phyloP scores from a whole-genome alignment of 2,797 vertebrate species.

The Cynodonichthys magdalenae region DNA sequence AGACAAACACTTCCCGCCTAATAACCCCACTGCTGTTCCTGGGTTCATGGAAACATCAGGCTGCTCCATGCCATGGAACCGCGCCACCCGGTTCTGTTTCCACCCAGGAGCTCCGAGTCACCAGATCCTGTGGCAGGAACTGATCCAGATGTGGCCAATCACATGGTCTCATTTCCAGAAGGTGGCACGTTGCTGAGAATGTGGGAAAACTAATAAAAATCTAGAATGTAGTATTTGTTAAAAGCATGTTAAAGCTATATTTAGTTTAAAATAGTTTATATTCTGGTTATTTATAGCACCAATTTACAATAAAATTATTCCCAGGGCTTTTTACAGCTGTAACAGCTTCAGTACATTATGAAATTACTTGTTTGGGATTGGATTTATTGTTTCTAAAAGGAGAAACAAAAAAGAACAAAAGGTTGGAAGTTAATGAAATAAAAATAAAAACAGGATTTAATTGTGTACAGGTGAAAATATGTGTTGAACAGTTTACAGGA shows the following conservation, averaged over 20 bases:
- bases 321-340: too few species aligned
- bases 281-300: not conserved
- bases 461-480: too few species aligned
- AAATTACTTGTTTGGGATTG: too few species aligned
- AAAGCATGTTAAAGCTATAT: not conserved
- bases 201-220: not conserved
- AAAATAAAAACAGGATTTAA: too few species aligned
- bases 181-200: not conserved
- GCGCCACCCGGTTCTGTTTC: constrained; percentile 12
- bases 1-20: constrained; percentile 20
- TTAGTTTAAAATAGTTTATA: too few species aligned
- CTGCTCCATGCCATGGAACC: constrained; percentile 3
- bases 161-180: not conserved
- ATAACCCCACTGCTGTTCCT: constrained; percentile 5
- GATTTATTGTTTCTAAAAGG: not conserved
- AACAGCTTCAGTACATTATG: too few species aligned
- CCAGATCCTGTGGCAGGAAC: constrained; percentile 35
- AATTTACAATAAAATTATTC: too few species aligned
- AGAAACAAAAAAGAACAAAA: not conserved
- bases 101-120: constrained; percentile 10
- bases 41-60: constrained; percentile 26
- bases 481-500: not conserved
- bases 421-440: too few species aligned
- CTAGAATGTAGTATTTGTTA: not conserved
- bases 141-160: constrained; percentile 33